phyloP scores from a whole-genome alignment of 2,113 vertebrate species.

The Recurvirostra avosetta region DNA sequence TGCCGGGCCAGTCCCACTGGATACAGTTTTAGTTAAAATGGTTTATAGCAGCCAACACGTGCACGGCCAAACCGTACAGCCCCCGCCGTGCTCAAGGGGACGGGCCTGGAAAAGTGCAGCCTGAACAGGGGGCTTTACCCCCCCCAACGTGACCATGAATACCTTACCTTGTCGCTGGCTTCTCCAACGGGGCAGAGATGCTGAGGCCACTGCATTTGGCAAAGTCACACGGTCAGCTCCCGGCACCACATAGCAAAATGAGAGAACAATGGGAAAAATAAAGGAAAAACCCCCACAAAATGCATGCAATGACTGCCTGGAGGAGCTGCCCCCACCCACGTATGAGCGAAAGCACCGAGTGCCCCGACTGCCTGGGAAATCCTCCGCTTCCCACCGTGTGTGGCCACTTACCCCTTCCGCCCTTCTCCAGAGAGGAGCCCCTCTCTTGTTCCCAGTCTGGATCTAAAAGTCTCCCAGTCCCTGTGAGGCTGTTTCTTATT shows the following conservation, averaged over 20 bases:
- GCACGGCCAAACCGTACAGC: background rate
- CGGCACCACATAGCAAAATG: rapidly evolving
- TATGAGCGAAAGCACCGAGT: background rate
- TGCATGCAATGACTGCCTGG: rapidly evolving
- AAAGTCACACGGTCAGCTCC: background rate
- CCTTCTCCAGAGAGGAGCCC: background rate
- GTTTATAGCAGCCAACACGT: background rate
- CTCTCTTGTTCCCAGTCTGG: background rate
- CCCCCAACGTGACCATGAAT: background rate
- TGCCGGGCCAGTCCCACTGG: background rate
- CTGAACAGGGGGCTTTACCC: background rate
- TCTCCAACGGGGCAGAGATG: rapidly evolving
- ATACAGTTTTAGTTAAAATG: background rate
- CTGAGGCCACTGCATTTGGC: background rate
- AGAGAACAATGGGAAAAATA: background rate
- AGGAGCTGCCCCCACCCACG: background rate
- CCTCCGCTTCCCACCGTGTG: rapidly evolving
- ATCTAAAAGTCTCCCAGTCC: background rate
- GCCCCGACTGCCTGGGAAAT: background rate
- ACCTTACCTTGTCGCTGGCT: background rate
- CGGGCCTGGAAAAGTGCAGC: background rate
- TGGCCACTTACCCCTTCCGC: background rate
- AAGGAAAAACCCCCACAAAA: background rate
- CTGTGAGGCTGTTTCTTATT: background rate
- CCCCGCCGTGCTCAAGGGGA: background rate